Evolutionary conservation across 2,888 invertebrate species (phyloP).

Genomic region (Hydraecia micacea): DNA sequence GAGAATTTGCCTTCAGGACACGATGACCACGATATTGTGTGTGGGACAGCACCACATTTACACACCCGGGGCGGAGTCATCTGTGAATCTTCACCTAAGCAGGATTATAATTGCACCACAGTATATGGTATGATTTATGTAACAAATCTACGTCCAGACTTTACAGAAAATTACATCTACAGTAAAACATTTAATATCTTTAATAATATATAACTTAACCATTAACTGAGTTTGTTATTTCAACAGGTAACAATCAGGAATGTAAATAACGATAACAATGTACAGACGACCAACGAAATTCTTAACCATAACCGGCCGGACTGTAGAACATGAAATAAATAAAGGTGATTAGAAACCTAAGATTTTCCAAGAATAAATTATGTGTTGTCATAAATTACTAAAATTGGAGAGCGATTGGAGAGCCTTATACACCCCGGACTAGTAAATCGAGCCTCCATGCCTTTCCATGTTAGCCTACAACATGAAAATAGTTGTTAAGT

Average conservation of each 20-base stretch:
- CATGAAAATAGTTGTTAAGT: not conserved
- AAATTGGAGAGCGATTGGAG: not conserved
- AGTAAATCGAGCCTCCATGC: not conserved
- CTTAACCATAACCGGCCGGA: not conserved
- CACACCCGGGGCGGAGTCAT: not conserved
- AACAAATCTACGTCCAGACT: not conserved
- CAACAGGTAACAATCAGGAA: constrained; percentile 45
- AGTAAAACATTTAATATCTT: not conserved
- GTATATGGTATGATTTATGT: not conserved
- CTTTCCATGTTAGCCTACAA: not conserved
- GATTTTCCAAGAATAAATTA: not conserved
- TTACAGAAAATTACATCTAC: not conserved
- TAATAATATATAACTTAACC: not conserved
- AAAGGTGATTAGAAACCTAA: not conserved
- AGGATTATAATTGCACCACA: constrained; percentile 5
- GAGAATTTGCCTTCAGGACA: no score
- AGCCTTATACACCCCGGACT: not conserved
- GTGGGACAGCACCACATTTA: no score
- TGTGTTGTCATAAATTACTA: not conserved
- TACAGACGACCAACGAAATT: not conserved
- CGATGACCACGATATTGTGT: not conserved
- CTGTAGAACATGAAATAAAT: not conserved
- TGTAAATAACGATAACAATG: constrained; percentile 24
- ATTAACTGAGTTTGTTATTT: constrained; percentile 6
- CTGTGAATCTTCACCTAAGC: not conserved